Evolutionary conservation across 2,113 vertebrate genomes (phyloP).

Genomic region (Abramis brama): DNA sequence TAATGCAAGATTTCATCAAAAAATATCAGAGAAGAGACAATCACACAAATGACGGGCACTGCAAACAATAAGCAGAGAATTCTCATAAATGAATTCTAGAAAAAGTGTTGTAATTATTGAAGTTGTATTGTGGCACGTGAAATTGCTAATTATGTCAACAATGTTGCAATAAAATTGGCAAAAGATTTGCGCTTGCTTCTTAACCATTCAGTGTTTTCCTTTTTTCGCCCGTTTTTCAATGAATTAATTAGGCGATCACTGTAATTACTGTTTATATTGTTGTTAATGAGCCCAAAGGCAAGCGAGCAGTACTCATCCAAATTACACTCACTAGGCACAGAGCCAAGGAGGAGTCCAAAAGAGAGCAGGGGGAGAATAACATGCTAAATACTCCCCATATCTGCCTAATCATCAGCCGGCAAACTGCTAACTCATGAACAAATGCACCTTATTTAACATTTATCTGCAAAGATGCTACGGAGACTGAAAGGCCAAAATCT

Average conservation of each 20-base stretch:
- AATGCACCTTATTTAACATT: constrained; percentile 14
- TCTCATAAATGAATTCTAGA: constrained; percentile 57
- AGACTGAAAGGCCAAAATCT: constrained; percentile 2
- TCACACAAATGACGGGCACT: constrained; percentile 57
- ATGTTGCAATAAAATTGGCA: constrained; percentile 69
- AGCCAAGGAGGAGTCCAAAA: constrained; percentile 78
- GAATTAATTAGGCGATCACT: constrained; percentile 83
- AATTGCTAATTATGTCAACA: constrained; percentile 77
- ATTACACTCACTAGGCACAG: constrained; percentile 77
- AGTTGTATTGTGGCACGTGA: constrained; percentile 68
- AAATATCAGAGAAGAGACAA: constrained; percentile 65
- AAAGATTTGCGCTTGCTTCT: constrained; percentile 74
- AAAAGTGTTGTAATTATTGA: constrained; percentile 67
- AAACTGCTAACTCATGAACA: constrained; percentile 36
- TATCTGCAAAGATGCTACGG: neutral
- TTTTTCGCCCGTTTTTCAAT: constrained; percentile 65
- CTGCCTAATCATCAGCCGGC: constrained; percentile 11
- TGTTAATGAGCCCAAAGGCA: constrained; percentile 84
- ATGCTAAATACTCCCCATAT: constrained; percentile 62
- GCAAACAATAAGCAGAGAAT: constrained; percentile 63
- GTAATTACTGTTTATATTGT: constrained; percentile 85
- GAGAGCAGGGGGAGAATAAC: constrained; percentile 49
- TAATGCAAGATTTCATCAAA: constrained; percentile 69
- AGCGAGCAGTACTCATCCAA: constrained; percentile 81
- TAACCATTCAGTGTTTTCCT: constrained; percentile 69